Conservation (phyloP, 1,140 invertebrate species). For the Acromyrmex echinatior region DNA sequence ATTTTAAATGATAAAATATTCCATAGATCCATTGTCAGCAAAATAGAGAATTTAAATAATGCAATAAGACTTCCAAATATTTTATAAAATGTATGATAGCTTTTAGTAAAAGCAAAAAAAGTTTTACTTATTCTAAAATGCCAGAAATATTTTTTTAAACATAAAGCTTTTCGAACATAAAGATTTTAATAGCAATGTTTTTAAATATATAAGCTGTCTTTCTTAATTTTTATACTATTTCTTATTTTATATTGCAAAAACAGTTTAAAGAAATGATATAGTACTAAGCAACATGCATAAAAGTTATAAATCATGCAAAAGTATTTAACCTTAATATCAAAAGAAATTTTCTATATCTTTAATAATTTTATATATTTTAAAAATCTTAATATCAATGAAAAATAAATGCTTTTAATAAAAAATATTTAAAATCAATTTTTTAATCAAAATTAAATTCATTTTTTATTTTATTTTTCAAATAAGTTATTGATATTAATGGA, state of each 20-base stretch:
- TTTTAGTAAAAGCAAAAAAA: neutral
- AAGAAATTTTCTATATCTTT: neutral
- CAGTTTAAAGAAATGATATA: neutral
- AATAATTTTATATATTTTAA: neutral
- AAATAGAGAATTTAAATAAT: slow-evolving; percentile 37
- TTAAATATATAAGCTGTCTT: neutral
- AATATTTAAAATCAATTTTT: neutral
- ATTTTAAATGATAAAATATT: slow-evolving; percentile 30
- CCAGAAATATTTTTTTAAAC: neutral
- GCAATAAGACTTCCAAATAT: neutral
- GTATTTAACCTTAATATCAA: neutral
- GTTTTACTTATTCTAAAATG: neutral
- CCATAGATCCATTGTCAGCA: neutral
- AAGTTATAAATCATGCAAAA: neutral
- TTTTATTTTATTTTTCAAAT: neutral
- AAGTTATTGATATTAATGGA: neutral
- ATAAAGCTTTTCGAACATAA: slow-evolving; percentile 13
- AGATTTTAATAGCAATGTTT: neutral
- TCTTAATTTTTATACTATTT: slow-evolving; percentile 3
- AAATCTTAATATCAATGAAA: neutral
- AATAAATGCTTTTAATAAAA: neutral
- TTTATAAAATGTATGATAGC: neutral
- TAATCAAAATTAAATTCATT: neutral
- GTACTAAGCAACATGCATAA: slow-evolving; percentile 4
- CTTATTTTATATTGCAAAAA: neutral